phyloP scores from a whole-genome alignment of 2,888 invertebrate species.

The Megaustenia siamemsis region DNA sequence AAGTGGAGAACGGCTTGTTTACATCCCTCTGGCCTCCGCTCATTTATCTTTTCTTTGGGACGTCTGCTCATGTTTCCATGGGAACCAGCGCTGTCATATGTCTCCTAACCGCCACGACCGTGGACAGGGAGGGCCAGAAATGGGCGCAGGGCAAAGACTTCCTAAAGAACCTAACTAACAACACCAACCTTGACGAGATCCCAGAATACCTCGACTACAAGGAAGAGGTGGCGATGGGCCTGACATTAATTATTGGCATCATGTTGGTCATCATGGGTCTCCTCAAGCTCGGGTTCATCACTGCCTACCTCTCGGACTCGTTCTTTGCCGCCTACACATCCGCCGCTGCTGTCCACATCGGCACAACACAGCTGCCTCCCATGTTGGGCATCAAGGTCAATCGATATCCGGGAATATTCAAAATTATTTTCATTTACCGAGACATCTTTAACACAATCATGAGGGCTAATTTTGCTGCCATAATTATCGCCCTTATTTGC shows the following conservation, averaged over 20 bases:
- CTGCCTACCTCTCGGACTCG: constrained; percentile 77
- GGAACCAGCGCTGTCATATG: constrained; percentile 76
- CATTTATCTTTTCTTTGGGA: constrained; percentile 75
- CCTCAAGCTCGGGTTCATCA: constrained; percentile 76
- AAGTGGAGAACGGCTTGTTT: constrained; percentile 73
- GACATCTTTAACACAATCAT: constrained; percentile 71
- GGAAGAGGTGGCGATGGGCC: constrained; percentile 70
- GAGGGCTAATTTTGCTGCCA: constrained; percentile 67
- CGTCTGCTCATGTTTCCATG: constrained; percentile 74
- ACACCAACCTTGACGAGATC: constrained; percentile 61
- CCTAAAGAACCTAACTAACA: constrained; percentile 52
- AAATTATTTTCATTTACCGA: constrained; percentile 71
- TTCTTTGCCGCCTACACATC: constrained; percentile 78
- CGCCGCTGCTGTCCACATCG: constrained; percentile 76
- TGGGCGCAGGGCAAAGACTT: constrained; percentile 62
- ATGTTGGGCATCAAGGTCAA: constrained; percentile 72
- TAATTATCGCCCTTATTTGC: constrained; percentile 67
- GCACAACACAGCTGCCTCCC: constrained; percentile 75
- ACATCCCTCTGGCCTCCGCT: constrained; percentile 75
- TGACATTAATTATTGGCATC: constrained; percentile 70
- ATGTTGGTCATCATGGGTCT: constrained; percentile 74
- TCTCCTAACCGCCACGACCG: constrained; percentile 71
- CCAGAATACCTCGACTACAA: constrained; percentile 72
- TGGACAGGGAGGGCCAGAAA: constrained; percentile 57
- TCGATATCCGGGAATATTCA: constrained; percentile 70